Conservation (phyloP, 1,140 invertebrate species). For the Platorchestia sp. region DNA sequence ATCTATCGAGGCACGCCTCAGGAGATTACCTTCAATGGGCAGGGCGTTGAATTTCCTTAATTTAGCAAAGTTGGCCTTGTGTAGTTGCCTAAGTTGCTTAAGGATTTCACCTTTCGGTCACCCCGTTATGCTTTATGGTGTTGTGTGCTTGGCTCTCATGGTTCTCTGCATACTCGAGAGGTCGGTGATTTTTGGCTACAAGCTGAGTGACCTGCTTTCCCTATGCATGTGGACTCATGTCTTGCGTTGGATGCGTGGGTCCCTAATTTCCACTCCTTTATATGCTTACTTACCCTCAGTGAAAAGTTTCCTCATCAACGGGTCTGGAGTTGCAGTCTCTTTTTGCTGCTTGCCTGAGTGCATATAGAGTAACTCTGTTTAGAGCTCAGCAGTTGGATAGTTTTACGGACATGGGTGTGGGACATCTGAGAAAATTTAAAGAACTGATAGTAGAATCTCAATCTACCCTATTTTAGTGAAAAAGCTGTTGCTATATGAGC, state of each 20-base stretch:
- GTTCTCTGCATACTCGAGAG: neutral
- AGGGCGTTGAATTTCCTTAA: neutral
- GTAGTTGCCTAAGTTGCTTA: neutral
- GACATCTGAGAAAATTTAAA: neutral
- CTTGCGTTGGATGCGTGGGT: neutral
- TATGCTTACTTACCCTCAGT: neutral
- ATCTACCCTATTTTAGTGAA: too few relatives aligned
- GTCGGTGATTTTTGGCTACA: neutral
- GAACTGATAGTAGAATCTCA: neutral
- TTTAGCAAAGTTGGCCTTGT: neutral
- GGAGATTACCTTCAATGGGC: neutral
- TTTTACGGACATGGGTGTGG: neutral
- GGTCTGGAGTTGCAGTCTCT: neutral
- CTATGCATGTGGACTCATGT: neutral
- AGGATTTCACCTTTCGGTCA: neutral
- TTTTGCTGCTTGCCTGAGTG: neutral
- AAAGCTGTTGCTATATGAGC: too few relatives aligned
- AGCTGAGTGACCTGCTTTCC: neutral
- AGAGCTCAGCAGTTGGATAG: neutral
- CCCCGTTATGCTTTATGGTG: neutral
- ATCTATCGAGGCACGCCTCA: neutral
- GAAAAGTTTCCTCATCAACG: neutral
- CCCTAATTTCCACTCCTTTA: neutral
- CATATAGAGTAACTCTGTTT: neutral
- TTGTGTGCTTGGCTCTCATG: neutral